Evolutionary conservation across 2,113 vertebrate genomes (phyloP).

Genomic region (Cardinalis cardinalis): DNA sequence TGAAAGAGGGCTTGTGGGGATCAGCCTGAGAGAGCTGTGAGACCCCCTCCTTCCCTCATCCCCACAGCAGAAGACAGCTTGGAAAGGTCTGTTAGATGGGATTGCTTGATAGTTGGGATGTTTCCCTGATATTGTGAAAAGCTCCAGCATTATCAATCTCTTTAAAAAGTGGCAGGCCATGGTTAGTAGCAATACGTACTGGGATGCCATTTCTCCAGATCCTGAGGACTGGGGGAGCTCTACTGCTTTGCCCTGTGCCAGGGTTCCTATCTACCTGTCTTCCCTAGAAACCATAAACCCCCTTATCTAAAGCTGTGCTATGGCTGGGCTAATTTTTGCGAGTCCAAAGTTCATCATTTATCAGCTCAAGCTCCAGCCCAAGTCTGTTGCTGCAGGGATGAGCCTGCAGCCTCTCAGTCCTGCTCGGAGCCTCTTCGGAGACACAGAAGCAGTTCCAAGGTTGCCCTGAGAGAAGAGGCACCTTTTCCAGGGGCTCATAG

Average conservation of each 20-base stretch:
- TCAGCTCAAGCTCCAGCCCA: neutral
- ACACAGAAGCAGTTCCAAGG: neutral
- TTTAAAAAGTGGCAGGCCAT: neutral
- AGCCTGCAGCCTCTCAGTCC: neutral
- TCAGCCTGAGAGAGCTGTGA: neutral
- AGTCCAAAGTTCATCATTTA: neutral
- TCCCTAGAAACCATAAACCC: neutral
- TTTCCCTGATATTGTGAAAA: neutral
- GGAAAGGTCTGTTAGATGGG: neutral
- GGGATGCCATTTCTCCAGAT: neutral
- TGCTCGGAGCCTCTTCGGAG: fast-evolving
- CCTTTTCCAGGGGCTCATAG: neutral
- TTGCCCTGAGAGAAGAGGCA: neutral
- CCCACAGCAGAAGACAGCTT: neutral
- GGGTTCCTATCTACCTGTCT: neutral
- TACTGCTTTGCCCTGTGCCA: fast-evolving
- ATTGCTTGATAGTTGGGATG: neutral
- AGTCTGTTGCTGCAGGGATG: neutral
- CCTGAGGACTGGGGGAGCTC: neutral
- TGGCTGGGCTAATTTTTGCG: neutral
- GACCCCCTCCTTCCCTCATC: neutral
- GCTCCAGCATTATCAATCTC: neutral
- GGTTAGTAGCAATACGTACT: neutral
- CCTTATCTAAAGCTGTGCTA: neutral
- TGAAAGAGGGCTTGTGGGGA: neutral